Base-by-base conservation (phyloP, 1,140 invertebrate genomes). In the Helicoverpa zea region DNA sequence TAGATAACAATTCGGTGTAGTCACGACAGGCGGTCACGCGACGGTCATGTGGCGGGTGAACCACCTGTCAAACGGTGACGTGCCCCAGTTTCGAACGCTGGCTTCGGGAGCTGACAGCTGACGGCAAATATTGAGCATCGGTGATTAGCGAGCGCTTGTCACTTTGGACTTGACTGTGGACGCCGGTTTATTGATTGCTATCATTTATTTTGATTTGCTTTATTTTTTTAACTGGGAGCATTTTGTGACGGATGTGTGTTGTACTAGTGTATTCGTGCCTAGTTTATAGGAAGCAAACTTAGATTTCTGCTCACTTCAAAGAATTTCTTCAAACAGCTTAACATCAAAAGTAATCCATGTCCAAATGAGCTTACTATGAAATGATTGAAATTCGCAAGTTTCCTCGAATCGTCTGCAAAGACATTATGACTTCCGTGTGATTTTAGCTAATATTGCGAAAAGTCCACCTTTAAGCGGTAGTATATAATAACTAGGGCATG, bases 1-100 rank as follows among this genome's bases (percentile, higher is more conserved):
- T 84, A 86, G 86, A 88, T 88, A 88, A 86, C 87, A 88, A 85
- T 87, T 87, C 86, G 84, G 83, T 79, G 77, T 35, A 10, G 74
- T 79, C 59, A 77, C 74, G 74, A 77, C 74, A 64, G 0, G 43
- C 23, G 47, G 75, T 84, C 82, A 82, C 81, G 84, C 80, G 58
- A 75, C 72, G 51, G 63, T 58, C 63, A 18, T 58, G 30, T 29
- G 13, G 66, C 16, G 29, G 66, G 66, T 70, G 66, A 70, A 70
- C 66, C 66, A 70, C 66, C 66, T 70, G 66, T 70, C 66, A 70
- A 23, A 49, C 16, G 16, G 5, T 7, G n/a, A 64, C 63, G 35
- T 64, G 63, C 7, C 68, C 52, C 68, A 73, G 68, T 56, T 70
- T 56, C 68, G 9, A 56, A 73, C 29, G 68, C 1, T 9, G 35